Evolutionary conservation across 2,888 invertebrate genomes (phyloP).

Genomic region (Spicauda simplicius): DNA sequence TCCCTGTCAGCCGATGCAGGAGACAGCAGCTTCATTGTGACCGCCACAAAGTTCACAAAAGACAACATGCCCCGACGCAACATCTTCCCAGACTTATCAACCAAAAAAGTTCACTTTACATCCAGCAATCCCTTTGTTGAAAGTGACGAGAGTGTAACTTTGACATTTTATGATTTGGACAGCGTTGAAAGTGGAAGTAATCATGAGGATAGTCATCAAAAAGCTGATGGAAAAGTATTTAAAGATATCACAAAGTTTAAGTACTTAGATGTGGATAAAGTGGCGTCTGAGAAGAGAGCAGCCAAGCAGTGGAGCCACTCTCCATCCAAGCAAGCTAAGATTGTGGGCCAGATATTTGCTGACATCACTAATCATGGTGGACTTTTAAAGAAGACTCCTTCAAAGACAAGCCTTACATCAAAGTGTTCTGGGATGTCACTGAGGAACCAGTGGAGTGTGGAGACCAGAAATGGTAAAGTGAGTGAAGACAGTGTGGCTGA

Average conservation of each 20-base stretch:
- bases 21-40: constrained; percentile 81
- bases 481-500: constrained; percentile 59
- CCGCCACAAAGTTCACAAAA: constrained; percentile 77
- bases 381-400: constrained; percentile 71
- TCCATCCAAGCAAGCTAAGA: constrained; percentile 73
- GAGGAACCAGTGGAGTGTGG: constrained; percentile 64
- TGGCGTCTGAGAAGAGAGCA: constrained; percentile 66
- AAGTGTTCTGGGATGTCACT: constrained; percentile 61
- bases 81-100: constrained; percentile 68
- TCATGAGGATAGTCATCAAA: constrained; percentile 49
- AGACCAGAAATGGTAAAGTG: constrained; percentile 53
- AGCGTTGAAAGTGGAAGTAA: constrained; percentile 59
- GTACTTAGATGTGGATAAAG: constrained; percentile 71
- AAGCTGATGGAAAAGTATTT: constrained; percentile 46
- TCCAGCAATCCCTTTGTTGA: constrained; percentile 75
- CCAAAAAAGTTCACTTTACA: constrained; percentile 78
- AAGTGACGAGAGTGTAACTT: constrained; percentile 79
- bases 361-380: constrained; percentile 65
- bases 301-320: constrained; percentile 66
- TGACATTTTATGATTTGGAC: constrained; percentile 78
- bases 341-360: constrained; percentile 58
- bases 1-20: constrained; percentile 85
- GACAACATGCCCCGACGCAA: constrained; percentile 76
- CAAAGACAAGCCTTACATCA: constrained; percentile 70
- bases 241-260: constrained; percentile 76